phyloP scores from a whole-genome alignment of 2,888 invertebrate species.

The Physocephala rufipes region DNA sequence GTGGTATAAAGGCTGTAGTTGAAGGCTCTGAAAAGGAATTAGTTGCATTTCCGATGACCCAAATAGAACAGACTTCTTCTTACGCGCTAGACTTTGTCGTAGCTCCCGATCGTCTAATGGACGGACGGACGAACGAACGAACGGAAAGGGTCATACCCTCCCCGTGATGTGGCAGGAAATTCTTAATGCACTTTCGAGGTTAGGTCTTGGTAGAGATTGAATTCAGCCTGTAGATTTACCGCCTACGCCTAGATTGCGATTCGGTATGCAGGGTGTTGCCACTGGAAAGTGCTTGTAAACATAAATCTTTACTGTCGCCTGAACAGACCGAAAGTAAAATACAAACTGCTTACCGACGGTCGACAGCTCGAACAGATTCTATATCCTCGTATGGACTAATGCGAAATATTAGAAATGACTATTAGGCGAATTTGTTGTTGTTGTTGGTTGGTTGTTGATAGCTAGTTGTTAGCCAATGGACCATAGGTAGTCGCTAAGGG shows the following conservation, averaged over 20 bases:
- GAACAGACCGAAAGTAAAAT: background rate
- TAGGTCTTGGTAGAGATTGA: background rate
- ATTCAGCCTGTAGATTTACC: background rate
- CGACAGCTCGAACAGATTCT: too few relatives aligned
- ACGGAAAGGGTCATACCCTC: background rate
- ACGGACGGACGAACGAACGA: background rate
- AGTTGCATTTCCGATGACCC: slow-evolving; percentile 40
- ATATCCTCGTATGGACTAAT: background rate
- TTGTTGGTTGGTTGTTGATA: too few relatives aligned
- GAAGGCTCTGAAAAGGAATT: slow-evolving; percentile 35
- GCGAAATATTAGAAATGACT: slow-evolving; percentile 17
- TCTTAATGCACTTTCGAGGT: slow-evolving; percentile 39
- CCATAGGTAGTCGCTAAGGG: too few relatives aligned
- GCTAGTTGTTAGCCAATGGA: too few relatives aligned
- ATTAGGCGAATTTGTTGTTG: slow-evolving; percentile 3
- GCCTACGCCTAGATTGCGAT: too few relatives aligned
- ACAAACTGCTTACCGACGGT: background rate
- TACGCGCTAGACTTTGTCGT: too few relatives aligned
- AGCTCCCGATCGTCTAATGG: background rate
- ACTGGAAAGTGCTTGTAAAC: slow-evolving; percentile 41
- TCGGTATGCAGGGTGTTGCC: background rate
- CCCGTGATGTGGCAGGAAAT: slow-evolving; percentile 22
- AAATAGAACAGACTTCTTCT: slow-evolving; percentile 31
- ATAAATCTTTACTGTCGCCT: slow-evolving; percentile 37
- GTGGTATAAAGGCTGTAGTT: background rate